A percentile compares a stretch with the other conserved stretches of the same genome.
These are phyloP conservation scores for Maniola jurtina DNA, from an alignment of 1,140 invertebrate species.

Conservation along the genomic window DNA sequence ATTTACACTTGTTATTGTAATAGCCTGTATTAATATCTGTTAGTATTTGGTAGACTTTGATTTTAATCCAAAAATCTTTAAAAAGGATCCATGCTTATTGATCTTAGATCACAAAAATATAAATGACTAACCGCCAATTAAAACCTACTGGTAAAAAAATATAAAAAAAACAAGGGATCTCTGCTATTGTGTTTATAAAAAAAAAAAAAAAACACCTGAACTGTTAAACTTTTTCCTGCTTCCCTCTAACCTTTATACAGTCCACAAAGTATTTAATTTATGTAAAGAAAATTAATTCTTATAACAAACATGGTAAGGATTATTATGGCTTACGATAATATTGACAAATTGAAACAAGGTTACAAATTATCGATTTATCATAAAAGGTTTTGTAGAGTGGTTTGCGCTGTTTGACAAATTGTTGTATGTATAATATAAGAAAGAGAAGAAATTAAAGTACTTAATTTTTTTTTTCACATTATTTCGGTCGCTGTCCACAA, in stretches of 20 bases:
- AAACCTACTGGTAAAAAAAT: neutral
- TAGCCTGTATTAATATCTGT: no score
- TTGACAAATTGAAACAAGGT: conserved; percentile 28
- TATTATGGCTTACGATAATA: neutral
- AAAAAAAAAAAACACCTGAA: conserved; percentile 8
- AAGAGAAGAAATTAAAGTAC: neutral
- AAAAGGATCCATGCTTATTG: no score
- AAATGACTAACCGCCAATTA: neutral
- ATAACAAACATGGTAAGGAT: neutral
- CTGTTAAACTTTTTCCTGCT: conserved; percentile 32
- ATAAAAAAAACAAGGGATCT: conserved; percentile 2
- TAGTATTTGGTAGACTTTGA: no score
- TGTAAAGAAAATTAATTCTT: neutral
- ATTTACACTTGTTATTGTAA: no score
- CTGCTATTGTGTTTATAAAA: neutral
- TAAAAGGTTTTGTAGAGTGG: neutral
- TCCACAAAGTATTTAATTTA: neutral
- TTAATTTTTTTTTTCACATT: no score
- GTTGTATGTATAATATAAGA: neutral
- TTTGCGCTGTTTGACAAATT: neutral
- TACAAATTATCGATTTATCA: conserved; percentile 54
- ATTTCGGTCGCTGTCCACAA: no score
- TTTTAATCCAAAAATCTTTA: no score
- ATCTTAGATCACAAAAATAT: neutral
- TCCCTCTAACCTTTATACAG: conserved; percentile 30